phyloP scores from a whole-genome alignment of 2,113 vertebrate species.

The Nerophis ophidion region DNA sequence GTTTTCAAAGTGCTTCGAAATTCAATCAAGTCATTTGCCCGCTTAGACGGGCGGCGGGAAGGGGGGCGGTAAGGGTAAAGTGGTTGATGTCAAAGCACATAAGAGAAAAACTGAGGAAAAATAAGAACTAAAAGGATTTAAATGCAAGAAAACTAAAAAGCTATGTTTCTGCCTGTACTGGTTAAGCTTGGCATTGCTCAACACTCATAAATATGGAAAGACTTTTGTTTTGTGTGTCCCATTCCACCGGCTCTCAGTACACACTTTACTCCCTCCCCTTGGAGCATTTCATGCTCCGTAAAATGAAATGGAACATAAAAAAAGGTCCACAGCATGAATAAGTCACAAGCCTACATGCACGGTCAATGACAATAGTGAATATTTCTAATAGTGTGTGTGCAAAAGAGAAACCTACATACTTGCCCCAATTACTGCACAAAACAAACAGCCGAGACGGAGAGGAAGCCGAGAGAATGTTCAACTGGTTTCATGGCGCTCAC shows the following conservation, averaged over 20 bases:
- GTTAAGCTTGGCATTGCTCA: conserved; percentile 24
- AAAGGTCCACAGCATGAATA: conserved; percentile 60
- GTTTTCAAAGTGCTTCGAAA: conserved; percentile 3
- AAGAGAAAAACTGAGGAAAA: not conserved
- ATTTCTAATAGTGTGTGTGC: conserved; percentile 9
- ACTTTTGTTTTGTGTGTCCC: conserved; percentile 49
- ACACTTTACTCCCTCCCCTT: conserved; percentile 16
- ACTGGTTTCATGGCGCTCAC: conserved; percentile 47
- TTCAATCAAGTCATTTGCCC: conserved; percentile 14
- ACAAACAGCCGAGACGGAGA: conserved; percentile 45
- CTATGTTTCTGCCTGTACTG: conserved; percentile 19
- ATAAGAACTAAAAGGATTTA: conserved; percentile 1
- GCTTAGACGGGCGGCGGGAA: not conserved
- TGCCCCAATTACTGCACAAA: conserved; percentile 62
- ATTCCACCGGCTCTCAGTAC: conserved; percentile 5
- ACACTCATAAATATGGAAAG: conserved; percentile 70
- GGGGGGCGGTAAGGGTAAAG: conserved; percentile 21
- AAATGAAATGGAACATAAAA: conserved; percentile 58
- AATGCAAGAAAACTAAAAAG: conserved; percentile 34
- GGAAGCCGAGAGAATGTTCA: conserved; percentile 30
- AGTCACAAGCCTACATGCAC: conserved; percentile 37
- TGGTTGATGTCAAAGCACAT: conserved; percentile 20
- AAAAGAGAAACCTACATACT: conserved; percentile 41
- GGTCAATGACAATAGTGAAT: conserved; percentile 15
- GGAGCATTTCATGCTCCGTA: conserved; percentile 52